A percentile compares a stretch with the other conserved stretches of the same genome.
Conservation (phyloP, 2,888 invertebrate genomes). For the Meandrusa payeni region DNA sequence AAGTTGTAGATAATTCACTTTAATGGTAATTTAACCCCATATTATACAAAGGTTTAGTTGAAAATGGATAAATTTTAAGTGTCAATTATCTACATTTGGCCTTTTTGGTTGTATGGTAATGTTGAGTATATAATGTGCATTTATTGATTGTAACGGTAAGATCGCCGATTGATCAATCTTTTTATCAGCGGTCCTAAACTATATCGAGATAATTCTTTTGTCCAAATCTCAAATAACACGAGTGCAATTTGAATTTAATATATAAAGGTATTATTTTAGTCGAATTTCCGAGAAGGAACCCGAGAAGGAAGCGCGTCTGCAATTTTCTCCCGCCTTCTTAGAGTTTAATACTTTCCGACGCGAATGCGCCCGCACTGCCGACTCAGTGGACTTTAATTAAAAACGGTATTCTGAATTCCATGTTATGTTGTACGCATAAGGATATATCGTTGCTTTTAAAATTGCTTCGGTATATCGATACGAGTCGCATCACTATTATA, state of each 20-base stretch:
- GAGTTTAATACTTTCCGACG: slow-evolving; percentile 61
- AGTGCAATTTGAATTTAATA: slow-evolving; percentile 44
- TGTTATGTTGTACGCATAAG: slow-evolving; percentile 32
- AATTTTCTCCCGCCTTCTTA: slow-evolving; percentile 45
- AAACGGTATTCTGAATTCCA: slow-evolving; percentile 61
- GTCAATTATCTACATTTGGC: too few relatives aligned
- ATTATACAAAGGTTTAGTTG: too few relatives aligned
- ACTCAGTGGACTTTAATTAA: slow-evolving; percentile 56
- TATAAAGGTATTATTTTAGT: slow-evolving; percentile 38
- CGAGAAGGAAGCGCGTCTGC: slow-evolving; percentile 37
- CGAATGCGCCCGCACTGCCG: slow-evolving; percentile 44
- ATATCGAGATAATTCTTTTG: background rate
- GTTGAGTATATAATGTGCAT: too few relatives aligned
- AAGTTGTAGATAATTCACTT: too few relatives aligned
- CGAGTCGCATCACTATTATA: slow-evolving; percentile 12
- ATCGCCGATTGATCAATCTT: too few relatives aligned
- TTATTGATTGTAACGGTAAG: too few relatives aligned
- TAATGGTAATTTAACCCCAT: too few relatives aligned
- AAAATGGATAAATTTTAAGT: too few relatives aligned
- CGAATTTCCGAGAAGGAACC: slow-evolving; percentile 42
- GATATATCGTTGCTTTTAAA: slow-evolving; percentile 15
- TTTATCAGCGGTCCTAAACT: too few relatives aligned
- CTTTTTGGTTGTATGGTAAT: too few relatives aligned
- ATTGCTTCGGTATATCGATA: slow-evolving; percentile 20
- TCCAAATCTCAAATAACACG: slow-evolving; percentile 33